Evolutionary conservation across 2,888 invertebrate species (phyloP).

Genomic region (Drosophila kokeensis): DNA sequence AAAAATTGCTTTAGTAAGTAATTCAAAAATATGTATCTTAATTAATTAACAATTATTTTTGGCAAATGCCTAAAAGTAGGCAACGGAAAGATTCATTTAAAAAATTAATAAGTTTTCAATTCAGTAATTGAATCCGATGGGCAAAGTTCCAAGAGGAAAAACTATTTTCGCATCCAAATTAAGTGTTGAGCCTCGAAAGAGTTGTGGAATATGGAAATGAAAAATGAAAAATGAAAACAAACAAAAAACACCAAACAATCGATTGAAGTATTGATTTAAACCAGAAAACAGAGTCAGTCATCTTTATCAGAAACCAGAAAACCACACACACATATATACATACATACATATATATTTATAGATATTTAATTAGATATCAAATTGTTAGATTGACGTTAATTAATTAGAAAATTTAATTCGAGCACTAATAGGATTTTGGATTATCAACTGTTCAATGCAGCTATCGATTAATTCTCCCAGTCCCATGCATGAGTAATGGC

Average conservation of each 20-base stretch:
- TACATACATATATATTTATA: not conserved
- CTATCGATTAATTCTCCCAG: conserved; percentile 45
- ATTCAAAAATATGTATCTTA: not conserved
- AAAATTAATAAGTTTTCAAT: not conserved
- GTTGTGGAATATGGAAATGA: not conserved
- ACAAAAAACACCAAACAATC: not conserved
- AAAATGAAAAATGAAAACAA: not conserved
- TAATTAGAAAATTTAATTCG: conserved; percentile 9
- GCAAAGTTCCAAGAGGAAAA: not conserved
- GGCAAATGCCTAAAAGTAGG: not conserved
- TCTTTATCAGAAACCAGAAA: not conserved
- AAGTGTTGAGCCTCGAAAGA: not conserved
- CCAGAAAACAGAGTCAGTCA: not conserved
- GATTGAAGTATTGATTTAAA: not conserved
- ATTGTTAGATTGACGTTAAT: not conserved
- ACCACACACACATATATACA: not conserved
- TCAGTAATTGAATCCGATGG: not conserved
- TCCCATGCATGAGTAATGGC: conserved; percentile 32
- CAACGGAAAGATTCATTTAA: not conserved
- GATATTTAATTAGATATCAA: not conserved
- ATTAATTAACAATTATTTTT: not conserved
- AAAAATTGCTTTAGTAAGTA: not conserved
- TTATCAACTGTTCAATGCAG: conserved; percentile 28
- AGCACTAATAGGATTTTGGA: conserved; percentile 40
- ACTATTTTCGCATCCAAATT: not conserved